Base-by-base conservation (phyloP, 2,797 vertebrate species). In the Sebastes hubbsi region DNA sequence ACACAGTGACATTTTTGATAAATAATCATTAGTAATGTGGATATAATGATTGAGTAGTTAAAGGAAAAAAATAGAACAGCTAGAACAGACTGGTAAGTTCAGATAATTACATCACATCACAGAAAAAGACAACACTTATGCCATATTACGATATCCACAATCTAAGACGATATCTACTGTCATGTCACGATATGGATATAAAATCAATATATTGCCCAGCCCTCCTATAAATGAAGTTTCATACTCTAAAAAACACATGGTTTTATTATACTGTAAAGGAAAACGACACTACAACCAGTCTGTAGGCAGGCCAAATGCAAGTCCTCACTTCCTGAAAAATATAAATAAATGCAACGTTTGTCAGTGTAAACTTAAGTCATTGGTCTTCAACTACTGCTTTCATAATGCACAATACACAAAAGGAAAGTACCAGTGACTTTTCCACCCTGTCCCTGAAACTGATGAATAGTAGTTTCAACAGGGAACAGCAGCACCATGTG, bases 391-490 rank as follows among this genome's bases (percentile, higher is more conserved):
- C 27, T 34, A 5, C 49, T 34, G 5, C 59, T 78, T 86, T 77
- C 81, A 75, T 58, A 86, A 86, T 20, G 5, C 13, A 36, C 14
- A 58, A 64, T 63, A 71, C 11, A 38, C 25, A 36, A 68, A 55
- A 55, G 62, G 29, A 73, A 82, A 86, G 16, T 14, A 68, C 72
- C 38, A 63, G 54, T 63, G 42, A 77, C 63, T 61, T 64, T 65
- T 64, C 12, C 58, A 54, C 24, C 18, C 16, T 56, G 7, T 4
- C 29, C 27, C 70, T 14, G 71, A 85, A 89, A 88, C 75, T 73
- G 77, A 87, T 79, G 79, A 90, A 56, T 70, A 58, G 70, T 14
- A 88, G 77, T 88, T 82, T 90, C 61, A 66, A 78, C 22, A 86
- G 58, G 68, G 81, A 92, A 83, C 55, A 74, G 14, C 20, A 27